Base-by-base conservation (phyloP, 2,797 vertebrate genomes). In the Sibirionetta formosa region DNA sequence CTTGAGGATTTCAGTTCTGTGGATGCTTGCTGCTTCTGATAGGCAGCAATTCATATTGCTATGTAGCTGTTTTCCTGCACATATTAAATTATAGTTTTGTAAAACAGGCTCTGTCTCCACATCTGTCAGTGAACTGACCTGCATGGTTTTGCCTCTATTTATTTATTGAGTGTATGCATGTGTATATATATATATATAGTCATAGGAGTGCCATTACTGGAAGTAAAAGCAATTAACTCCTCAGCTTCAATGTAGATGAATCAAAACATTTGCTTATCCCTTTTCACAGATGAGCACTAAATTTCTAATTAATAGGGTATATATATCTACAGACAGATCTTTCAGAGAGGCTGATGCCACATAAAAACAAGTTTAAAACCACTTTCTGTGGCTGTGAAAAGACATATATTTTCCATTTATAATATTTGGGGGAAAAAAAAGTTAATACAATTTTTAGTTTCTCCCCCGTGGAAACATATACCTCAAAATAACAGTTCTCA, bases 171-270 rank as follows among this genome's bases (percentile, higher is more conserved):
- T 38, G 9, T 64, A 9, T 46, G 24, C 53, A 11, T 78, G 12
- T 44, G 18, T 18, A 14, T 42, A 22, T 11, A 9, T 27, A 14
- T 56, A 40, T 11, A 23, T 0, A 78, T 2, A 35, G 10, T 80
- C 7, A 29, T 44, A 35, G 31, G 63, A 76, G 26, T 69, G 26
- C 50, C 50, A 51, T 27, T 15, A 51, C 26, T 14, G 69, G 54
- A 94, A 92, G 85, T 91, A 88, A 96, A 81, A 81, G 42, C 77
- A 86, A 40, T 94, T 88, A 90, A 86, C 56, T 91, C 66, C 77
- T 91, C 51, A 79, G 54, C 44, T 82, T 88, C 22, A 33, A 88
- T 92, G 92, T 70, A 88, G 78, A 73, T 84, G 60, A 88, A 81
- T 84, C 73, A 84, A 94, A 93, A 50, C 33, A 29, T 82, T 93